phyloP scores from a whole-genome alignment of 2,113 vertebrate species.

The Amblyopsis rosae region DNA sequence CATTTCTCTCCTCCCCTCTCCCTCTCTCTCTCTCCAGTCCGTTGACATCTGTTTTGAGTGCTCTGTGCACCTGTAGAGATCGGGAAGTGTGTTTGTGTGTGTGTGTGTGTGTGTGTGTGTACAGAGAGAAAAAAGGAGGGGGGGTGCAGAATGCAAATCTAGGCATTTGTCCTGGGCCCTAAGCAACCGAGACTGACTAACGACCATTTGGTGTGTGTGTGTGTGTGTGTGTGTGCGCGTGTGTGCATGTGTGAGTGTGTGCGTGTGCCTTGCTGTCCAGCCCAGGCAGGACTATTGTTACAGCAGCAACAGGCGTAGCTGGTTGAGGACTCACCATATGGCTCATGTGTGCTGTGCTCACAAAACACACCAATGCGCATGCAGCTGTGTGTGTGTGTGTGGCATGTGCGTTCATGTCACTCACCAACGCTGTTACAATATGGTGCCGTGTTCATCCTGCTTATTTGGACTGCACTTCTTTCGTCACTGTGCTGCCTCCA shows the following conservation, averaged over 20 bases:
- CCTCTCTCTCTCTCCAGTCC: conserved; percentile 54
- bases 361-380: conserved; percentile 48
- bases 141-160: conserved; percentile 81
- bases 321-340: conserved; percentile 93
- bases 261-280: conserved; percentile 77
- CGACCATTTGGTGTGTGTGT: conserved; percentile 83
- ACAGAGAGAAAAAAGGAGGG: not conserved
- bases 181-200: conserved; percentile 74
- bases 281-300: conserved; percentile 87
- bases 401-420: conserved; percentile 83
- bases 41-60: conserved; percentile 75
- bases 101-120: conserved; percentile 10
- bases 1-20: conserved; percentile 24
- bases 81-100: conserved; percentile 20
- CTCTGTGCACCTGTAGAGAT: conserved; percentile 70
- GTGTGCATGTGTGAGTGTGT: conserved; percentile 72
- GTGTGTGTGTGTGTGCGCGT: conserved; percentile 73
- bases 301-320: conserved; percentile 91
- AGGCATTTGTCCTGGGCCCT: conserved; percentile 75
- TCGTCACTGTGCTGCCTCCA: conserved; percentile 38
- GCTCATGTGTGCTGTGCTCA: conserved; percentile 91
- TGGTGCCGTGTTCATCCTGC: conserved; percentile 67
- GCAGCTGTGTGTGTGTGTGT: conserved; percentile 52
- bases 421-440: conserved; percentile 86
- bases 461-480: conserved; percentile 60